Conservation (phyloP, 2,113 vertebrate species). For the Odobenus rosmarus region DNA sequence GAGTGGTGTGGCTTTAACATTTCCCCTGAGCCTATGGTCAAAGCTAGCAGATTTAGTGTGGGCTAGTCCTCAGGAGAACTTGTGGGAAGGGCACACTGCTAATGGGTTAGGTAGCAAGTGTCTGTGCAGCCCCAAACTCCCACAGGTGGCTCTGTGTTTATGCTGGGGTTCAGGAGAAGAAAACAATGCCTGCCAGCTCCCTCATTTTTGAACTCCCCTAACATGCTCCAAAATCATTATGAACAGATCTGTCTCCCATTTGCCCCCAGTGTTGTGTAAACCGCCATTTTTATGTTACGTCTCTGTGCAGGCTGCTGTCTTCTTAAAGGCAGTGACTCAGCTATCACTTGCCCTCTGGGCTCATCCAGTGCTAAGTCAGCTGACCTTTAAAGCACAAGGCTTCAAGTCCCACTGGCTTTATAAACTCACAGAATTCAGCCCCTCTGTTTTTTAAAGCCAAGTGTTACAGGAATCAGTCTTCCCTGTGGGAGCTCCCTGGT, state of each 20-base stretch:
- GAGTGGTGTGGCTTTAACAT: neutral
- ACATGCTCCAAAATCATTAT: neutral
- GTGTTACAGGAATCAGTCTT: neutral
- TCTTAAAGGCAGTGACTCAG: neutral
- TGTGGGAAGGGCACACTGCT: neutral
- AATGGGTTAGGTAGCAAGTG: neutral
- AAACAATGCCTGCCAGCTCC: neutral
- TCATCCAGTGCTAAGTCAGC: neutral
- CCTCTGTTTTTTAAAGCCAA: neutral
- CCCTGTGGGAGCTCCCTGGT: neutral
- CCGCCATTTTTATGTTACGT: neutral
- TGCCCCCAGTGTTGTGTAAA: neutral
- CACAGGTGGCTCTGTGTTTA: neutral
- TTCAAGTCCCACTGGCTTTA: neutral
- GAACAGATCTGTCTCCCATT: neutral
- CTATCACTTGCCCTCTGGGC: neutral
- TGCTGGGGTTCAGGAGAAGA: neutral
- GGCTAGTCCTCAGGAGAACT: neutral
- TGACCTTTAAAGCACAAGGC: neutral
- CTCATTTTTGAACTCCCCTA: neutral
- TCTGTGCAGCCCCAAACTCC: neutral
- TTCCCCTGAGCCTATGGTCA: neutral
- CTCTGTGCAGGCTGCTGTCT: neutral
- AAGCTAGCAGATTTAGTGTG: neutral
- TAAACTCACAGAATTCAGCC: neutral